Conservation (phyloP, 2,888 invertebrate species). For the Campoletis raptor region DNA sequence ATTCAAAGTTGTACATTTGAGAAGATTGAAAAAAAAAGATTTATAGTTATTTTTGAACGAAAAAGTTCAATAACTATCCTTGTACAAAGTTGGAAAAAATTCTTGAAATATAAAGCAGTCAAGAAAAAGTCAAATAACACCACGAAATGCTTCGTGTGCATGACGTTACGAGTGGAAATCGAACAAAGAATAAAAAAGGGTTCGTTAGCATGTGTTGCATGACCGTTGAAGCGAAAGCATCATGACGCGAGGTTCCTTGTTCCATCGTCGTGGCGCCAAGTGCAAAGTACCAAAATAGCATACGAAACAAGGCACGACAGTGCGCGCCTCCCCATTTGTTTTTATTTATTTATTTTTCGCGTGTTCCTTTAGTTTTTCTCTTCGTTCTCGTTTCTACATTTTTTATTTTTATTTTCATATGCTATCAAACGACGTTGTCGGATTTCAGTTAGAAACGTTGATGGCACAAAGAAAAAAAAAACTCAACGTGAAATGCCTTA, state of each 20-base stretch:
- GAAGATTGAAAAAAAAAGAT: too few relatives aligned
- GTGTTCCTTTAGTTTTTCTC: constrained; percentile 11
- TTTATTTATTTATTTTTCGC: neutral
- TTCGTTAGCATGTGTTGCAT: constrained; percentile 8
- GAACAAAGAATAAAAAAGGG: constrained; percentile 22
- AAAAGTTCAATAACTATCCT: neutral
- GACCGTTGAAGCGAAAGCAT: constrained; percentile 29
- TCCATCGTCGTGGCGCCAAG: constrained; percentile 29
- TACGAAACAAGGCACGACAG: constrained; percentile 4
- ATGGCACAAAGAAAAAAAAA: neutral
- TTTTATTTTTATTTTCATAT: neutral
- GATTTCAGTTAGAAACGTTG: neutral
- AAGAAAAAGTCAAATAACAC: neutral
- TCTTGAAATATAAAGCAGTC: neutral
- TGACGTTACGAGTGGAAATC: neutral
- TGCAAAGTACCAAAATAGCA: constrained; percentile 27
- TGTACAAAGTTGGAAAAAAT: neutral
- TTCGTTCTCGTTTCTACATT: neutral
- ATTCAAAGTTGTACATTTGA: neutral
- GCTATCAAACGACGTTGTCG: neutral
- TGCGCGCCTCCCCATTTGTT: constrained; percentile 7
- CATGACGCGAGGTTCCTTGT: constrained; percentile 25
- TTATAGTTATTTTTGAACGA: neutral
- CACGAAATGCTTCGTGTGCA: neutral
- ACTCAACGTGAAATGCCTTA: neutral